Base-by-base conservation (phyloP, 2,797 vertebrate species). In the Lagocephalus sceleratus region DNA sequence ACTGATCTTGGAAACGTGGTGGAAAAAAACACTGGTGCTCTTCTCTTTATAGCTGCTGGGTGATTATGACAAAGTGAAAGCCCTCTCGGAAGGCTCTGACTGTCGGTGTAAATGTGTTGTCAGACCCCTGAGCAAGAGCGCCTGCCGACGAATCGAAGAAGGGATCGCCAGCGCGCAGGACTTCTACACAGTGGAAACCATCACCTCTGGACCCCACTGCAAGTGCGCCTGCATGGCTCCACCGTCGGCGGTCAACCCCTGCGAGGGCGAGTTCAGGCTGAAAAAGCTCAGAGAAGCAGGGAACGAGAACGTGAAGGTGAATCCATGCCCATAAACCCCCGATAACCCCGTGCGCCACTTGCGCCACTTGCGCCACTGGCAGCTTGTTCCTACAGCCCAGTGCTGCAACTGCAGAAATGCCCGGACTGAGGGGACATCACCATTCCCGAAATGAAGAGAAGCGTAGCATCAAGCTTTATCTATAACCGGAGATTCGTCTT, bases 21-120 rank as follows among this genome's bases (percentile, higher is more conserved):
- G 73, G 57, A 85, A 86, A 84, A n/a, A 82, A 48, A 58, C 78
- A 66, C 86, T 20, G 81, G 58, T 90, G 74, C 84, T 90, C 76
- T 90, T 88, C 60, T 74, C 75, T 62, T 88, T 79, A 76, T 87
- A 99, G 96, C 83, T 99, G 81, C 88, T 98, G 90, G 94, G 94
- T 83, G 96, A 98, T 91, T 95, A 96, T 80, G 94, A 97, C 91
- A 97, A 94, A 88, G 94, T 97, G 84, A 96, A 96, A 90, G 93
- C 94, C 0, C 91, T 97, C 75, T 95, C 96, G 0, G 95, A 99
- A 87, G 96, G 95, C 87, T 90, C 94, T 16, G 87, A 97, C 91
- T 99, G 96, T 83, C 92, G 91, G 54, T 99, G 96, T 91, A 95
- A 96, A 88, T 99, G 97, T 89, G 90, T 98, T 82, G 94, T 99